phyloP scores from a whole-genome alignment of 2,888 invertebrate species.

The Xestia c-nigrum region DNA sequence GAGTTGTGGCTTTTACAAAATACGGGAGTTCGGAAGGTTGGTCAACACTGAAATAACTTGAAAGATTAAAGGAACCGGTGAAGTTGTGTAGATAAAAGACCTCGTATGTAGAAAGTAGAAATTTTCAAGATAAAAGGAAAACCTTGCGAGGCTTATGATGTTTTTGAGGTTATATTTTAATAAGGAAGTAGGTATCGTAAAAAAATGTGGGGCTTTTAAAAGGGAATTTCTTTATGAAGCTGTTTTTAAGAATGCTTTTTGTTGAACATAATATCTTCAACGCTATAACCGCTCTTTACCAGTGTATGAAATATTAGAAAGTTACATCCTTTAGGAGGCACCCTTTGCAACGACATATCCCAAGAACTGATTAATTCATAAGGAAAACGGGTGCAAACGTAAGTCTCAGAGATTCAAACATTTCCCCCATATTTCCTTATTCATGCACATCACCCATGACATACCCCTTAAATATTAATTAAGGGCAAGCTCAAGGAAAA shows the following conservation, averaged over 20 bases:
- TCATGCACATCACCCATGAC: constrained; percentile 26
- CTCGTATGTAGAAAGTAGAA: constrained; percentile 29
- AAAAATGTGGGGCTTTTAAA: constrained; percentile 7
- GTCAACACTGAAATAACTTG: constrained; percentile 49
- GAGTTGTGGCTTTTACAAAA: constrained; percentile 37
- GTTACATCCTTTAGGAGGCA: not conserved
- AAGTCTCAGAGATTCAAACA: not conserved
- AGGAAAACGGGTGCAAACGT: constrained; percentile 15
- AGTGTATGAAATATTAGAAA: not conserved
- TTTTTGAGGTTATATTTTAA: constrained; percentile 39
- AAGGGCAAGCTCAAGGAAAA: constrained; percentile 47
- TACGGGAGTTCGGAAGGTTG: constrained; percentile 26
- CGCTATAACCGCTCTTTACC: not conserved
- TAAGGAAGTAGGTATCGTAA: constrained; percentile 20
- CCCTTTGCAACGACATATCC: not conserved
- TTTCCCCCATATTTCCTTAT: constrained; percentile 34
- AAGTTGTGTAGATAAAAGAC: constrained; percentile 22
- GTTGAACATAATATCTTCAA: not conserved
- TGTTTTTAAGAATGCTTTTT: not conserved
- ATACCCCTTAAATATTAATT: constrained; percentile 53
- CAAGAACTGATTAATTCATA: constrained; percentile 10
- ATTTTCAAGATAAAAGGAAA: constrained; percentile 49
- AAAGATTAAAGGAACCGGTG: constrained; percentile 47
- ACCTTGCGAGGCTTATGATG: constrained; percentile 24
- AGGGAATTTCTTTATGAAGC: constrained; percentile 3